Evolutionary conservation across 2,113 vertebrate genomes (phyloP), one percentile per base, ranked within the genome.

Genomic region (Rhinogobius similis): DNA sequence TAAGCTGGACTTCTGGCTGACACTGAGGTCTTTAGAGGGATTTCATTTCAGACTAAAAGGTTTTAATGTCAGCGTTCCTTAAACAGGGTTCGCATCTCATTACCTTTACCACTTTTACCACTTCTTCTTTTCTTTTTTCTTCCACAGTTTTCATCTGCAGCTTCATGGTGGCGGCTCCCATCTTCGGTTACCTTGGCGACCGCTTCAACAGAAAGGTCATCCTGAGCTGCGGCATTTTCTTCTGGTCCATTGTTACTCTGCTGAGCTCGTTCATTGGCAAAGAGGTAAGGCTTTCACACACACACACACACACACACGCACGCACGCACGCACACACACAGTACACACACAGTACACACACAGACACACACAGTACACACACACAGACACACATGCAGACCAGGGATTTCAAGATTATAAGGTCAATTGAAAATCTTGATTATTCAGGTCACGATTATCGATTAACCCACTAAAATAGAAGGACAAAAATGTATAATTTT

Each of bases 121-220:
- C 63, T 50, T 67, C 36, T 73, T 11, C 48, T 29, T 29, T 29
- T 29, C 5, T 29, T 29, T 38, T 20, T 46, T 62, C 77, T 79
- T 77, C 66, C 71, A 7, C 94, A 99, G 98, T 98, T 79, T 99
- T 99, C 91, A 99, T 99, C 94, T 99, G 97, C 73, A 99, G 97
- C 82, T 99, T 99, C 93, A 99, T 99, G 98, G 95, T 99, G 27
- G 97, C 97, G 0, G 97, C 97, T 0, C 98, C 97, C 7, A 96
- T 99, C 90, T 99, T 99, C 7, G 98, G 98, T 92, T 99, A 98
- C 93, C 95, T 99, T 56, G 98, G 98, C 16, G 98, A 99, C 93
- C 95, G 98, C 67, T 99, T 99, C 94, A 98, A 98, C 94, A 93
- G 98, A 72, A 99, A 98, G 91, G 87, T 98, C 89, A 99, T 98